A percentile compares a stretch with the other conserved stretches of the same genome.
Evolutionary conservation across 2,797 vertebrate species (phyloP).

Genomic region (Phrynocephalus guinanensis): DNA sequence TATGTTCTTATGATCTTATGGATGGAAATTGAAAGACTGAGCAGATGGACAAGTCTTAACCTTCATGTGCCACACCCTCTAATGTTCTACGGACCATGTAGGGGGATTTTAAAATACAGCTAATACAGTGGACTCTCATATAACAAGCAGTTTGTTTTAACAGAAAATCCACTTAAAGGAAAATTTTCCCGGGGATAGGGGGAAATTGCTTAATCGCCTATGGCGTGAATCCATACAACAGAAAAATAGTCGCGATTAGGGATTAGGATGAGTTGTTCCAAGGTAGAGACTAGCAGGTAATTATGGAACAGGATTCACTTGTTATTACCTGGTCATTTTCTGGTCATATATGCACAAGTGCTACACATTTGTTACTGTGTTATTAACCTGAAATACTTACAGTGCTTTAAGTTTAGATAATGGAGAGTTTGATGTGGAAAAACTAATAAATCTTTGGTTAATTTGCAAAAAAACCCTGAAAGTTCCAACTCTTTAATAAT

Average conservation of each 20-base stretch:
- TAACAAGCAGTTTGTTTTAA: too few relatives aligned
- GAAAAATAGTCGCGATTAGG: too few relatives aligned
- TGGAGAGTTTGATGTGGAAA: not conserved
- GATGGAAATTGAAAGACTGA: too few relatives aligned
- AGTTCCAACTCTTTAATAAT: not conserved
- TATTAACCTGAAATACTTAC: not conserved
- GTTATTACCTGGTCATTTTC: not conserved
- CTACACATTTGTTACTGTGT: not conserved
- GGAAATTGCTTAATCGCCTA: too few relatives aligned
- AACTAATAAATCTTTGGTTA: not conserved
- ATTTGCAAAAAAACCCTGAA: not conserved
- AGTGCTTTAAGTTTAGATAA: not conserved
- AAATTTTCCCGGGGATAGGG: too few relatives aligned
- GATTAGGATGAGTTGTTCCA: not conserved
- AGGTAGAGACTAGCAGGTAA: not conserved
- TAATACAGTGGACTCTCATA: not conserved
- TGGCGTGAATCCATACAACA: too few relatives aligned
- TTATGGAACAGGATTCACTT: not conserved
- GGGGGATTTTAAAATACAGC: accelerated
- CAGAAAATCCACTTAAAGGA: too few relatives aligned
- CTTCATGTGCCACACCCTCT: not conserved
- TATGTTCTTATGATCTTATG: too few relatives aligned
- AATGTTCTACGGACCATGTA: not conserved
- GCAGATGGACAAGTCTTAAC: accelerated
- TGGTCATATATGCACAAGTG: not conserved